Evolutionary conservation across 2,797 vertebrate genomes (phyloP), one percentile per base, ranked within the genome.

Genomic region (Taenioides sp.): DNA sequence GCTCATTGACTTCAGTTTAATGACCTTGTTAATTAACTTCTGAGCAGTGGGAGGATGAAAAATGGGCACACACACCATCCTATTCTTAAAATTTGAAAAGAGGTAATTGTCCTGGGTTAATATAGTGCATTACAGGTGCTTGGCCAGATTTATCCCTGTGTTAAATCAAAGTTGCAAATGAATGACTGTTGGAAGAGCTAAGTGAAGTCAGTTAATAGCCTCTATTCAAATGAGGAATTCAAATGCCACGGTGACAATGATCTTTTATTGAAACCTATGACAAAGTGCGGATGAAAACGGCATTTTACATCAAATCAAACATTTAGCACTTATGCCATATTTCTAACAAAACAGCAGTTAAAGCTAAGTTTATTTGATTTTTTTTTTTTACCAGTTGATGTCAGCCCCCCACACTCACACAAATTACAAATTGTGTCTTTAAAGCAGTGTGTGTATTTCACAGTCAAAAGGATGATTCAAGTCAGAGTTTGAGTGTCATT

Each of bases 11-110:
- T 76, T 59, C 62, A 37, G 60, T 73, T 75, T 82, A 84, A 86
- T 71, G 79, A 82, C 81, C 78, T 86, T 78, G 73, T 84, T 88
- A 87, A 86, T 88, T 88, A 86, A 85, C 80, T 79, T 69, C 68
- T 69, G 67, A 77, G 67, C 67, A 49, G 73, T 52, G 75, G 64
- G 75, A 84, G 72, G 67, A 70, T 81, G 85, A 81, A 69, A 80
- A 85, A 85, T 78, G 59, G 82, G 76, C 78, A 74, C 70, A 74
- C 78, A 77, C 73, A 50, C 70, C 23, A 58, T 77, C 70, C 74
- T 87, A 37, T 79, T 89, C 76, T 80, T 82, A 75, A n/a, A 63
- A 70, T 80, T 80, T 81, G 74, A 82, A 52, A 73, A 81, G 72
- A 69, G 65, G 72, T 64, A 63, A 73, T 77, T 69, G 69, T 76